Evolutionary conservation across 2,797 vertebrate genomes (phyloP).

Genomic region (Anas bernieri): DNA sequence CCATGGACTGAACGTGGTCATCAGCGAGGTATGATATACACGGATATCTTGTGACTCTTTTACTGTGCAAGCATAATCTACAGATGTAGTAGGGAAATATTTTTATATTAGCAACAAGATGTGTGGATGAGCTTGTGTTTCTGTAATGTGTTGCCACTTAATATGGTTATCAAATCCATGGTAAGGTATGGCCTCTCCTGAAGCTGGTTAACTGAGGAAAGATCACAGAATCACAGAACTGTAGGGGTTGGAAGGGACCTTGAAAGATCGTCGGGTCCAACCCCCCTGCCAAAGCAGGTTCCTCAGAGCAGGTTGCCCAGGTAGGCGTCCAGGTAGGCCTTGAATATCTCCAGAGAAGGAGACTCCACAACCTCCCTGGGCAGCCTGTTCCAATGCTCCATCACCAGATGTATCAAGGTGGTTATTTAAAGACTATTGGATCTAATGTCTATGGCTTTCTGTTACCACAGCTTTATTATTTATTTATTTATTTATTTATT

Average conservation of each 20-base stretch:
- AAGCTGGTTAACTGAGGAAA: background rate
- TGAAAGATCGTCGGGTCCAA: too few relatives aligned
- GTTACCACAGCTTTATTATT: background rate
- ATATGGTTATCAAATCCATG: background rate
- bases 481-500: background rate
- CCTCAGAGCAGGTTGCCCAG: too few relatives aligned
- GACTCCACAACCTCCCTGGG: too few relatives aligned
- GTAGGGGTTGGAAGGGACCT: too few relatives aligned
- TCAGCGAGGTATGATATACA: background rate
- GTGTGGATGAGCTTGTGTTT: background rate
- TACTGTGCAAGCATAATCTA: background rate
- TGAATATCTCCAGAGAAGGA: too few relatives aligned
- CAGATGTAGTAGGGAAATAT: background rate
- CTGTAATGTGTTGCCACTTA: background rate
- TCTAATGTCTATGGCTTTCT: background rate
- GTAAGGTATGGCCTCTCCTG: background rate
- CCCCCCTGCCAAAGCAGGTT: too few relatives aligned
- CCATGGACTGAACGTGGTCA: background rate
- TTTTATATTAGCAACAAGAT: background rate
- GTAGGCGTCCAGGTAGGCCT: too few relatives aligned
- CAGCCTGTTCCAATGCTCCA: too few relatives aligned
- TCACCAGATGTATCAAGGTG: too few relatives aligned
- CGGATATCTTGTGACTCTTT: background rate
- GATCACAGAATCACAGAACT: too few relatives aligned
- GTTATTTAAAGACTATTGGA: background rate